These are phyloP conservation scores for Myrmecobius fasciatus DNA, from an alignment of 2,113 vertebrate species.

Conservation along the genomic window DNA sequence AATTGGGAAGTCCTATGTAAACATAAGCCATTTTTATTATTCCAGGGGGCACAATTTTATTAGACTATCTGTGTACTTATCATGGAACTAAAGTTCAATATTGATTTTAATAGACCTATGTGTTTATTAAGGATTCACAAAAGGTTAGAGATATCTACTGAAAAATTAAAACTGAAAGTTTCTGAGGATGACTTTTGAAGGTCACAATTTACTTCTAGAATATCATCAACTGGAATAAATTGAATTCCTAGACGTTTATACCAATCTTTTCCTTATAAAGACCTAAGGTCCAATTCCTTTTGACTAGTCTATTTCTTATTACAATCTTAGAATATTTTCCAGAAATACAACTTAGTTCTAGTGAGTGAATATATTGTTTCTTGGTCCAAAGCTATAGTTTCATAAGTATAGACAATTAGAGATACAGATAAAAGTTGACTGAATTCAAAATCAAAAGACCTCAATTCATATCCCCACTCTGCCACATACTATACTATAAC, in stretches of 20 bases:
- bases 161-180: slow-evolving; percentile 26
- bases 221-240: slow-evolving; percentile 45
- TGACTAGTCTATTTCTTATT: slow-evolving; percentile 44
- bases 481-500: neutral
- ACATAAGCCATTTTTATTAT: neutral
- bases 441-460: neutral
- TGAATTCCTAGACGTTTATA: slow-evolving; percentile 28
- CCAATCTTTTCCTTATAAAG: slow-evolving; percentile 37
- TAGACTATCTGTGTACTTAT: neutral
- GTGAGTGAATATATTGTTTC: neutral
- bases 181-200: neutral
- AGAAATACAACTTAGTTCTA: slow-evolving; percentile 11
- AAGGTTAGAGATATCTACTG: neutral
- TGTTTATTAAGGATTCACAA: slow-evolving; percentile 46
- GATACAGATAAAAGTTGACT: neutral
- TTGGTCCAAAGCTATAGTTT: neutral
- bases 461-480: neutral
- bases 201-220: slow-evolving; percentile 52
- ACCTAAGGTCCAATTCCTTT: slow-evolving; percentile 50
- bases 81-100: neutral
- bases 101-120: neutral
- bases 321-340: slow-evolving; percentile 59
- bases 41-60: slow-evolving; percentile 14
- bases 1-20: neutral
- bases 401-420: neutral